Percentiles rank a stretch among this genome's conserved stretches.
phyloP scores from a whole-genome alignment of 2,113 vertebrate genomes.

The Oreocharis arfaki region DNA sequence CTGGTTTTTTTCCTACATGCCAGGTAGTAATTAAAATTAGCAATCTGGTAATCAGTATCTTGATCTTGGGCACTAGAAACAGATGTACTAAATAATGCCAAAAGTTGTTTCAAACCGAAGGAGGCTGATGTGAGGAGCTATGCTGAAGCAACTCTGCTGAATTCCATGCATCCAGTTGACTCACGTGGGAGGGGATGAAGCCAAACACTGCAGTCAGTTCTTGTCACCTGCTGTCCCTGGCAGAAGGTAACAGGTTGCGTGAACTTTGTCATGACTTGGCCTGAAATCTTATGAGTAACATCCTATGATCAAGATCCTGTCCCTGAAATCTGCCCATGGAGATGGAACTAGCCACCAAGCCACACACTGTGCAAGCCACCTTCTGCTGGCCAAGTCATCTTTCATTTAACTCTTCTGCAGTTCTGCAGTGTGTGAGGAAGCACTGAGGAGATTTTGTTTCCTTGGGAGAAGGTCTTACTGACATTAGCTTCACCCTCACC shows the following conservation, averaged over 20 bases:
- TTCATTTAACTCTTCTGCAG: neutral
- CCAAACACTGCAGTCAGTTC: neutral
- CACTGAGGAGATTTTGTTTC: neutral
- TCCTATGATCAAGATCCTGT: neutral
- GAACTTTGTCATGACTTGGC: neutral
- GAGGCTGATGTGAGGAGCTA: neutral
- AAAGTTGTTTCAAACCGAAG: neutral
- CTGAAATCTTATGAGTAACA: neutral
- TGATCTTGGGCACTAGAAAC: neutral
- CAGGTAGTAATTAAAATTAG: conserved; percentile 38
- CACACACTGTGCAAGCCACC: neutral
- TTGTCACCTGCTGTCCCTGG: neutral
- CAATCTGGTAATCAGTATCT: neutral
- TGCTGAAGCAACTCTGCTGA: neutral
- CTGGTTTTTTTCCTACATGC: neutral
- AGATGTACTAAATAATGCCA: neutral
- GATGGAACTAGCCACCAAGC: neutral
- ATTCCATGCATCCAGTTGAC: neutral
- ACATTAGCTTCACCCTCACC: neutral
- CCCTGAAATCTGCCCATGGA: neutral
- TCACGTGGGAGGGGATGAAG: neutral
- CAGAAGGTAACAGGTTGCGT: neutral
- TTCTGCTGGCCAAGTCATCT: neutral
- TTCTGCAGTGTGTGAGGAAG: neutral
- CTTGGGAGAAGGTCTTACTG: neutral